phyloP scores from a whole-genome alignment of 2,888 invertebrate species.

The Polyommatus iphigenia region DNA sequence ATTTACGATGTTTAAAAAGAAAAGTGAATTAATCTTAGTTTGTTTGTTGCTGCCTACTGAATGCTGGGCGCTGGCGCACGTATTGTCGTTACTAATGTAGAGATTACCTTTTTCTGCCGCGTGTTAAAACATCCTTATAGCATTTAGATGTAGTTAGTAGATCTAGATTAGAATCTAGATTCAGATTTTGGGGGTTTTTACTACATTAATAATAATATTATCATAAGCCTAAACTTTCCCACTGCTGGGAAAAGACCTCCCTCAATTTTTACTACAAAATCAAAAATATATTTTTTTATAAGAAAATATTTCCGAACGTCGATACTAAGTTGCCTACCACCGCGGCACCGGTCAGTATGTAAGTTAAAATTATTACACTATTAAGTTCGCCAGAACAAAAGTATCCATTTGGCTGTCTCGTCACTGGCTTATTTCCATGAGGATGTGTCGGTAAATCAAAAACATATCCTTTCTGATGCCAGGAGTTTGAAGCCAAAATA shows the following conservation, averaged over 20 bases:
- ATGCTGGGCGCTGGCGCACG: neutral
- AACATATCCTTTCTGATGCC: neutral
- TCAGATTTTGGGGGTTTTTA: too few relatives aligned
- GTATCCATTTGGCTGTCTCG: neutral
- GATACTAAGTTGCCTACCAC: too few relatives aligned
- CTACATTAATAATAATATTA: too few relatives aligned
- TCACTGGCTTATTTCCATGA: neutral
- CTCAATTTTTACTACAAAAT: too few relatives aligned
- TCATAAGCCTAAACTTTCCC: too few relatives aligned
- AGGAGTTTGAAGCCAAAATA: neutral
- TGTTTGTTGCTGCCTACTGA: neutral
- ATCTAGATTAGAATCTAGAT: too few relatives aligned
- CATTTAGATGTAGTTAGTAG: too few relatives aligned
- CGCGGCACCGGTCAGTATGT: too few relatives aligned
- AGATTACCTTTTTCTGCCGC: neutral
- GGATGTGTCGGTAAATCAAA: neutral
- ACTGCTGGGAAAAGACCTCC: too few relatives aligned
- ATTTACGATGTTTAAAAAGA: neutral
- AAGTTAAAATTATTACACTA: neutral
- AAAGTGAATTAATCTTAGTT: neutral
- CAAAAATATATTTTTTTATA: too few relatives aligned
- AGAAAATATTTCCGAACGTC: too few relatives aligned
- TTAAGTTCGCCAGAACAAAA: neutral
- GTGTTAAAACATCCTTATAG: too few relatives aligned
- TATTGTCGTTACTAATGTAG: neutral